Percentiles rank a stretch among this genome's conserved stretches.
Conservation (phyloP, 1,140 invertebrate species). For the Atopsyche davidsoni region DNA sequence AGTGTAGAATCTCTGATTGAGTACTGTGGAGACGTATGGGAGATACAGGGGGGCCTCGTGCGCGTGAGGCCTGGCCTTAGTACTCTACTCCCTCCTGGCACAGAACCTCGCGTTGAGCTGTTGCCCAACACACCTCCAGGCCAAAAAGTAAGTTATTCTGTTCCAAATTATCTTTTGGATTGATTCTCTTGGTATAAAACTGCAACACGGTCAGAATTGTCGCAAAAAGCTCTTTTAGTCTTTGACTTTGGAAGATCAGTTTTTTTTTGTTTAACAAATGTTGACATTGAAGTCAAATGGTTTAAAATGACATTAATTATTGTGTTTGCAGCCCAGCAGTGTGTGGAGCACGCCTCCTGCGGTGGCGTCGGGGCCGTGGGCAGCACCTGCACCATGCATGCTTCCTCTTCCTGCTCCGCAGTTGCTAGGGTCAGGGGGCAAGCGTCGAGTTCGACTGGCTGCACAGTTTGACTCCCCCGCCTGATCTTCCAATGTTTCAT, state of each 20-base stretch:
- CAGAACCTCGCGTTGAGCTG: slow-evolving; percentile 18
- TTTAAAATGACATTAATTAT: slow-evolving; percentile 5
- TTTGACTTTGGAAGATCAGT: too few species aligned
- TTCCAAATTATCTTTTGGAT: background rate
- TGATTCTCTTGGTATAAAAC: too few species aligned
- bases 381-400: slow-evolving; percentile 23
- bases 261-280: too few species aligned
- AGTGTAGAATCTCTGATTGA: slow-evolving; percentile 36
- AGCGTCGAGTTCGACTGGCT: slow-evolving; percentile 36
- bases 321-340: slow-evolving; percentile 21
- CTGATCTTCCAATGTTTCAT: slow-evolving; percentile 3
- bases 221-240: too few species aligned
- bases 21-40: slow-evolving; percentile 36
- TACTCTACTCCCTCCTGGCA: slow-evolving; percentile 11
- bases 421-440: slow-evolving; percentile 14
- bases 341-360: slow-evolving; percentile 47
- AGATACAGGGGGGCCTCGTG: slow-evolving; percentile 35
- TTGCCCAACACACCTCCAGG: slow-evolving; percentile 39
- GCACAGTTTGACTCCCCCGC: slow-evolving; percentile 42
- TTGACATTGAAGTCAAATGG: too few species aligned
- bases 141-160: slow-evolving; percentile 39
- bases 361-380: slow-evolving; percentile 25
- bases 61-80: slow-evolving; percentile 31
- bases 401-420: slow-evolving; percentile 25
- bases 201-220: too few species aligned